Conservation (phyloP, 2,797 vertebrate genomes). For the Catamblyrhynchus diadema region DNA sequence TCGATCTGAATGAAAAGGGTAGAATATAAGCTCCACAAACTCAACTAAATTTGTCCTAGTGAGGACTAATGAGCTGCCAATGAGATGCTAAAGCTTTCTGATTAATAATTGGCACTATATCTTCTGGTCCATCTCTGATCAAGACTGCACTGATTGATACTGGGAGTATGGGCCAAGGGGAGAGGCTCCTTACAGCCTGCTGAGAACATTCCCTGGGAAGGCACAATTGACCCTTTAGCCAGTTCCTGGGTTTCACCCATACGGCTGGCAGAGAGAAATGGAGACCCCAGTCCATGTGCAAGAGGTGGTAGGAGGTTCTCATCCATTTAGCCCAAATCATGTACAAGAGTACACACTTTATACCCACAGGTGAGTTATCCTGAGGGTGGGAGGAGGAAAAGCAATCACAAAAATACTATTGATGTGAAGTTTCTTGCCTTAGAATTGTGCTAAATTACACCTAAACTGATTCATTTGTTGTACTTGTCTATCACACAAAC, state of each 20-base stretch:
- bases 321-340: not conserved
- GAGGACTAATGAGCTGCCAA: not conserved
- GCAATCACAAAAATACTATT: not conserved
- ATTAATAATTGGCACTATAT: not conserved
- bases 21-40: not conserved
- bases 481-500: not conserved
- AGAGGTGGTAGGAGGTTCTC: not conserved
- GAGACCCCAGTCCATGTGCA: not conserved
- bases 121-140: not conserved
- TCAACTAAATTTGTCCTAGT: not conserved
- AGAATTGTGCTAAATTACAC: not conserved
- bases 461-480: not conserved
- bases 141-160: not conserved
- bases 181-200: not conserved
- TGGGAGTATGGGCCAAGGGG: not conserved
- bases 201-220: not conserved
- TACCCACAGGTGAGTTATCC: not conserved
- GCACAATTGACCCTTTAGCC: not conserved
- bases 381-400: not conserved
- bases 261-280: not conserved
- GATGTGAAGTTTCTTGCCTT: not conserved
- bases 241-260: not conserved
- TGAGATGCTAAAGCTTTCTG: not conserved
- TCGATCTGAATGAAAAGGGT: not conserved
- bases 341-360: not conserved